Conservation (phyloP, 2,113 vertebrate species). For the human (Homo sapiens) region GRCh38 chr19:3893501-3894000, state of each 20-base stretch:
- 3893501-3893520: background rate
- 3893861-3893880: too few relatives aligned
- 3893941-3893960: too few relatives aligned
- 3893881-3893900: background rate
- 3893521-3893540: background rate
- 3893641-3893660: background rate
- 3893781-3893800: background rate
- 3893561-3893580: accelerated
- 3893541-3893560: too few relatives aligned
- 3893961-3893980: too few relatives aligned
- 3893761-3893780: background rate
- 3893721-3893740: background rate
- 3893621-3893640: background rate
- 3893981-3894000: too few relatives aligned
- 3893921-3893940: background rate
- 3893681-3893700: background rate
- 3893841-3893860: background rate
- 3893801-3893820: background rate
- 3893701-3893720: background rate
- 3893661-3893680: too few relatives aligned
- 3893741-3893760: background rate
- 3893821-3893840: background rate
- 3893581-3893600: background rate
- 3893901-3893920: background rate
- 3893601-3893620: background rate